Conservation (phyloP, 2,797 vertebrate species). For the Enteromius fasciolatus region DNA sequence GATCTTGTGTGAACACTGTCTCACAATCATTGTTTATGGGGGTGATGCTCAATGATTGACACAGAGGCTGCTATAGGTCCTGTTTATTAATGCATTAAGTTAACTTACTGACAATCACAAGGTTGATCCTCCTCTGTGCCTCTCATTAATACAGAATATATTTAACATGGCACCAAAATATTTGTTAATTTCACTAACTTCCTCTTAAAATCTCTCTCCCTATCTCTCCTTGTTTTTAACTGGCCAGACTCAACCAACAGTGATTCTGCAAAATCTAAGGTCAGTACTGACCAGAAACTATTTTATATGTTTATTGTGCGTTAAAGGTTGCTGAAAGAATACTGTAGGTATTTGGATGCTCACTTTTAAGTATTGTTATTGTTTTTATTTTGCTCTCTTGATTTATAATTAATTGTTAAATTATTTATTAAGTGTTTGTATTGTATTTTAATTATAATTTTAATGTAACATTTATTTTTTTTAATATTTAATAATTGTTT, state of each 20-base stretch:
- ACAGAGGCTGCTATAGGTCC: constrained; percentile 61
- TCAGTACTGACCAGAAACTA: constrained; percentile 66
- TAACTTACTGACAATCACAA: constrained; percentile 14
- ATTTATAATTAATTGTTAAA: neutral
- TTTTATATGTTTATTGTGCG: neutral
- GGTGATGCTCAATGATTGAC: constrained; percentile 62
- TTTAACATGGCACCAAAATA: constrained; percentile 31
- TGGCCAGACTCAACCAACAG: constrained; percentile 89
- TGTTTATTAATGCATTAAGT: neutral
- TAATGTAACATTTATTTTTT: too few species aligned
- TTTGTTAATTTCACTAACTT: constrained; percentile 45
- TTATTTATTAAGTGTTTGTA: neutral
- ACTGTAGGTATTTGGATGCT: neutral
- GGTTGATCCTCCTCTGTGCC: constrained; percentile 45
- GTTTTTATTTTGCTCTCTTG: neutral
- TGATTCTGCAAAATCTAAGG: constrained; percentile 94
- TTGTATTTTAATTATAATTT: too few species aligned
- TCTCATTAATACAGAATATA: constrained; percentile 49
- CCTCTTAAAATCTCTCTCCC: constrained; percentile 53
- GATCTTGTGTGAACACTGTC: constrained; percentile 60
- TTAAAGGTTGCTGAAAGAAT: neutral
- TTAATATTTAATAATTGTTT: neutral
- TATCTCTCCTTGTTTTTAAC: constrained; percentile 53
- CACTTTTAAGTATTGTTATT: too few species aligned
- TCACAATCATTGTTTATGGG: constrained; percentile 36